phyloP scores from a whole-genome alignment of 2,888 invertebrate genomes.

The Volucella zonaria region DNA sequence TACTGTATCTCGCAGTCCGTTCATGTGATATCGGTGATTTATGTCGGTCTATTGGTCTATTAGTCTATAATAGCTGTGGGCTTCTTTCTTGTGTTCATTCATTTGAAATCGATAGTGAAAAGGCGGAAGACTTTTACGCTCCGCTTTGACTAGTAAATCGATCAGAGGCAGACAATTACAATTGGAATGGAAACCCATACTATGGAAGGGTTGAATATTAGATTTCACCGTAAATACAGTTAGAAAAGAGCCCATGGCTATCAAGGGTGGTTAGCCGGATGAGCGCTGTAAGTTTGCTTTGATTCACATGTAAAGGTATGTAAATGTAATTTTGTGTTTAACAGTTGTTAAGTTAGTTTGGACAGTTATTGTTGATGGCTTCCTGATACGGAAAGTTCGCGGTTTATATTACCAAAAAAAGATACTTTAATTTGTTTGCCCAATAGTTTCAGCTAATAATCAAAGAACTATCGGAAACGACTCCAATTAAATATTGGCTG shows the following conservation, averaged over 20 bases:
- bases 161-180: conserved; percentile 16
- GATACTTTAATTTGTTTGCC: too few species aligned
- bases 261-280: neutral
- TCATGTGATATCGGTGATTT: conserved; percentile 58
- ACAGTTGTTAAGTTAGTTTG: neutral
- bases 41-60: conserved; percentile 53
- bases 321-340: neutral
- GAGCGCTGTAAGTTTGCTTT: neutral
- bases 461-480: too few species aligned
- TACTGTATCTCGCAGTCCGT: conserved; percentile 47
- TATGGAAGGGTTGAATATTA: conserved; percentile 15
- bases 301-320: neutral
- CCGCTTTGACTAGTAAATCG: conserved; percentile 17
- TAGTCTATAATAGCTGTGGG: conserved; percentile 5
- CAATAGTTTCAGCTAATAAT: too few species aligned
- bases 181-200: conserved; percentile 5
- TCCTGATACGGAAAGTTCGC: neutral
- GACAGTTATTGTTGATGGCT: neutral
- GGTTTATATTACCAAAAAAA: too few species aligned
- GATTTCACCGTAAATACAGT: neutral
- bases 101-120: conserved; percentile 35
- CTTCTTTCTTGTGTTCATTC: conserved; percentile 29
- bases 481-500: too few species aligned
- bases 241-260: neutral
- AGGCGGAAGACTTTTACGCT: conserved; percentile 28